Percentiles rank a stretch among this genome's conserved stretches.
Evolutionary conservation across 2,797 vertebrate species (phyloP).

Genomic region (Hafferia zeledoni): DNA sequence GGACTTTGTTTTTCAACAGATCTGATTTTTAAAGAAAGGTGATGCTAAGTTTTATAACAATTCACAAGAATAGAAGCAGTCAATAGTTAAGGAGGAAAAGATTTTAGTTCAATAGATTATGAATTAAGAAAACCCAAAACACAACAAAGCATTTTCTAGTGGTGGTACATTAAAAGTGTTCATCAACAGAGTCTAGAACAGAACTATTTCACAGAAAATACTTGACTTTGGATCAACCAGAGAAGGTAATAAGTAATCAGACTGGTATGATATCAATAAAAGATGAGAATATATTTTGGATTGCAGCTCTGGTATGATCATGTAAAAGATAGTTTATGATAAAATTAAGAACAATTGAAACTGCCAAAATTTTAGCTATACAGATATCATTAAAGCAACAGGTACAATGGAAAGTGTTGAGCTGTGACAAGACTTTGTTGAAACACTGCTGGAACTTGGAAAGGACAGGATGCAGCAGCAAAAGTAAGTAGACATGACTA

Average conservation of each 20-base stretch:
- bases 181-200: not conserved
- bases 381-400: not conserved
- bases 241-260: not conserved
- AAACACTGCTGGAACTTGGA: not conserved
- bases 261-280: not conserved
- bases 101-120: not conserved
- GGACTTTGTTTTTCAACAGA: not conserved
- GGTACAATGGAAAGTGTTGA: not conserved
- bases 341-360: not conserved
- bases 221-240: not conserved
- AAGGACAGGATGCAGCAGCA: not conserved
- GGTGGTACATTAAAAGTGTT: not conserved
- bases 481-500: not conserved
- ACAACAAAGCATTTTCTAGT: not conserved
- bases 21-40: not conserved
- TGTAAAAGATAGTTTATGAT: not conserved
- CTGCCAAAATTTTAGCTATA: not conserved
- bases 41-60: not conserved
- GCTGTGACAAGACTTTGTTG: not conserved
- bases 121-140: not conserved
- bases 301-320: not conserved
- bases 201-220: not conserved
- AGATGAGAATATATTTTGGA: not conserved
- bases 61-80: not conserved
- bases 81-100: not conserved